Evolutionary conservation across 2,113 vertebrate genomes (phyloP).

Genomic region (Asarcornis scutulata): DNA sequence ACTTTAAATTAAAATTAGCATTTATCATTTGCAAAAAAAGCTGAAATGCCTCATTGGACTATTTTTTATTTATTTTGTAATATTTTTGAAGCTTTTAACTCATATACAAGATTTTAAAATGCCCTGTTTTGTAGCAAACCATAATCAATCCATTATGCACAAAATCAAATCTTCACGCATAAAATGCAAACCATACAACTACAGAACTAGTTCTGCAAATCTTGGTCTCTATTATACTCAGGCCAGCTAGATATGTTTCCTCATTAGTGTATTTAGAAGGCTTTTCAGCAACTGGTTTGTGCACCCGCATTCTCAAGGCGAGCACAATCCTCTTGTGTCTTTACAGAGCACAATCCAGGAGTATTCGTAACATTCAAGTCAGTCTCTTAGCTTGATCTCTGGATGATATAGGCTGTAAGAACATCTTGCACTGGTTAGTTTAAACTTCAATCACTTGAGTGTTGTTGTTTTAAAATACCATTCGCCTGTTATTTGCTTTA

Average conservation of each 20-base stretch:
- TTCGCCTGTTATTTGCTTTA: not conserved
- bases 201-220: not conserved
- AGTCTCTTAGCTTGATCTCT: not conserved
- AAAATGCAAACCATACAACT: not conserved
- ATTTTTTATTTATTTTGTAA: not conserved
- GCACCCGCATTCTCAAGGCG: not conserved
- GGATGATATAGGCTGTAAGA: not conserved
- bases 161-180: not conserved
- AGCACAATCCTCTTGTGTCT: not conserved
- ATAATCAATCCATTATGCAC: not conserved
- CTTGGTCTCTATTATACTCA: not conserved
- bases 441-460: not conserved
- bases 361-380: not conserved
- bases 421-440: not conserved
- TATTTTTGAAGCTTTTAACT: not conserved
- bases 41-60: not conserved
- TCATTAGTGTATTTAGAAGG: not conserved
- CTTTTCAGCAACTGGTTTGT: not conserved
- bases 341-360: not conserved
- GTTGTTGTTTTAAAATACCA: not conserved
- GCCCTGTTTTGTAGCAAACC: not conserved
- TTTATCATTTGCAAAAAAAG: not conserved
- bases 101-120: not conserved
- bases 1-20: not conserved
- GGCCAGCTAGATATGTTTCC: not conserved